Evolutionary conservation across 1,140 invertebrate species (phyloP).

Genomic region (Orchestia grillus): DNA sequence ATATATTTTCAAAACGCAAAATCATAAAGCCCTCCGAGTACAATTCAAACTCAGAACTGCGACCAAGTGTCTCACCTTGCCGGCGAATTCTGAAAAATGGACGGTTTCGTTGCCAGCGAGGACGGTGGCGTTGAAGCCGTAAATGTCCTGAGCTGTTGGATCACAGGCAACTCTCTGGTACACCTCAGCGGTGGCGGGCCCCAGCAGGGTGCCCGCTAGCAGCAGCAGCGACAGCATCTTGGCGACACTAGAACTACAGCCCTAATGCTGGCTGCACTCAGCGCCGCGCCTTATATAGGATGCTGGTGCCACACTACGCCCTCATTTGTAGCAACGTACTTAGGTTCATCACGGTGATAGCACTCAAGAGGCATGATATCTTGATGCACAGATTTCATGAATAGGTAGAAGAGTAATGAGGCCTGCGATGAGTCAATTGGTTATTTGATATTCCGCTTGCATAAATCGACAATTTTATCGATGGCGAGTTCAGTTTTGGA

Average conservation of each 20-base stretch:
- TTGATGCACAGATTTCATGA: neutral
- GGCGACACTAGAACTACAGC: neutral
- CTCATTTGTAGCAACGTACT: no score
- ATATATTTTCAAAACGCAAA: neutral
- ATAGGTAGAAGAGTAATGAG: neutral
- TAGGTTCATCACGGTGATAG: neutral
- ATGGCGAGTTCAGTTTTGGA: neutral
- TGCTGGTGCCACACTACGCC: neutral
- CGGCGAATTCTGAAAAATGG: conserved; percentile 69
- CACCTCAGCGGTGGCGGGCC: conserved; percentile 46
- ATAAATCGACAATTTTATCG: neutral
- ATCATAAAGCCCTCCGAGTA: neutral
- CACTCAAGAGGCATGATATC: neutral
- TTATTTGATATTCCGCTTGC: neutral
- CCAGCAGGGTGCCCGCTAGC: conserved; percentile 60
- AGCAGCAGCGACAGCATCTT: conserved; percentile 60
- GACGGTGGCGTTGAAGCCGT: conserved; percentile 67
- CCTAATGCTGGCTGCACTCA: neutral
- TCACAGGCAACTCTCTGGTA: conserved; percentile 60
- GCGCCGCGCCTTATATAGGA: neutral
- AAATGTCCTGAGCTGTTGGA: conserved; percentile 60
- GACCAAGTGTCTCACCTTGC: conserved; percentile 68
- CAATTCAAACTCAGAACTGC: neutral
- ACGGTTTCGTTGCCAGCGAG: conserved; percentile 63
- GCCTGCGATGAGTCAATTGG: neutral